Evolutionary conservation across 2,113 vertebrate genomes (phyloP).

Genomic region (Rhegmatorhina hoffmannsi): DNA sequence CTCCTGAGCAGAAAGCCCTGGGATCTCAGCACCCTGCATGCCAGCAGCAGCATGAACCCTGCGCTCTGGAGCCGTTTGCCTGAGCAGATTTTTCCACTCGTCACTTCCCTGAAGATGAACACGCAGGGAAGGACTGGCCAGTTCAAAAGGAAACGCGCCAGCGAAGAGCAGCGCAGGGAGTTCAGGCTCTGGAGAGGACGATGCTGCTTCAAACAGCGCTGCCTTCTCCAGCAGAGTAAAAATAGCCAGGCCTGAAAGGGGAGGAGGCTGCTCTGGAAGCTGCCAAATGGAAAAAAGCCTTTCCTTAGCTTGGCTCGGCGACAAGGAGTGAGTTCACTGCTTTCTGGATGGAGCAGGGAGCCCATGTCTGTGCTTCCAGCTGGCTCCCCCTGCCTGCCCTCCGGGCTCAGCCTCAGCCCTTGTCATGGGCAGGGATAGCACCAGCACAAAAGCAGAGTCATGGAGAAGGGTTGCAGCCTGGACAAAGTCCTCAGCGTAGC

Average conservation of each 20-base stretch:
- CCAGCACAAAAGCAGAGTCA: background rate
- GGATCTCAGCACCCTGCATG: background rate
- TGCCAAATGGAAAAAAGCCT: conserved; percentile 18
- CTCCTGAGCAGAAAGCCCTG: background rate
- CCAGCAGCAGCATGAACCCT: fast-evolving
- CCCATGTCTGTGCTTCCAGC: background rate
- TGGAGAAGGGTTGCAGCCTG: background rate
- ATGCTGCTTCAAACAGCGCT: background rate
- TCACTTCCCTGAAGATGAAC: background rate
- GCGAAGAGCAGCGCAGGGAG: background rate
- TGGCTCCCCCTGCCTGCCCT: background rate
- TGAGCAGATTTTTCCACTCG: conserved; percentile 42
- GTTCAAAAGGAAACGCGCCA: background rate
- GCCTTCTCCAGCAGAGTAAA: conserved; percentile 43
- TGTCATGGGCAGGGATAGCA: background rate
- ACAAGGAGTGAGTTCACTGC: conserved; percentile 30
- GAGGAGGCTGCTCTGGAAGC: conserved; percentile 14
- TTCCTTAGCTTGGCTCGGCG: conserved; percentile 16
- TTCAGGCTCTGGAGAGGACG: background rate
- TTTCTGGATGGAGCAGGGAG: background rate
- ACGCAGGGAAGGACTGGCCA: background rate
- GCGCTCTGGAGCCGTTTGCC: background rate
- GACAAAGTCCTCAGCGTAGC: fast-evolving
- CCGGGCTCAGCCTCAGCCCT: background rate
- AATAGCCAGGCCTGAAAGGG: conserved; percentile 25